A percentile compares a stretch with the other conserved stretches of the same genome.
phyloP scores from a whole-genome alignment of 2,888 invertebrate species.

The Thumatha senex region DNA sequence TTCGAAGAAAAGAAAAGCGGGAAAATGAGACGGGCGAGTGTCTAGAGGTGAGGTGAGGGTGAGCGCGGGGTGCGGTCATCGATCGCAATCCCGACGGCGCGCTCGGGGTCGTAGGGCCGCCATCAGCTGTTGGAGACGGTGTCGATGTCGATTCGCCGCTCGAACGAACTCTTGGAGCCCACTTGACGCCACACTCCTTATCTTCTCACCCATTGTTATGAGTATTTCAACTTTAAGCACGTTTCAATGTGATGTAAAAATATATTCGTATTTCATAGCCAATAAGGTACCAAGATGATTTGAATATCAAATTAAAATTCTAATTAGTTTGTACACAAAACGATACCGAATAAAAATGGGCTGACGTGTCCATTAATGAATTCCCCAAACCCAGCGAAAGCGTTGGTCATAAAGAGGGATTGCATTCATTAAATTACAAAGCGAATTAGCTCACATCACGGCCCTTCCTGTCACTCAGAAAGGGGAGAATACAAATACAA shows the following conservation, averaged over 20 bases:
- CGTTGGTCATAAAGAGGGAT: slow-evolving; percentile 59
- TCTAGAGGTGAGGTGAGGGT: slow-evolving; percentile 60
- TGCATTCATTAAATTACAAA: slow-evolving; percentile 59
- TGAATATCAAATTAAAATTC: background rate
- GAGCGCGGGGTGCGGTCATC: slow-evolving; percentile 71
- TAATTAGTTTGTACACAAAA: slow-evolving; percentile 22
- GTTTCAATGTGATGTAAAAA: slow-evolving; percentile 13
- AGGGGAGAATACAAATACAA: slow-evolving; percentile 26
- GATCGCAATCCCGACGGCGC: slow-evolving; percentile 64
- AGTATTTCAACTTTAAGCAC: slow-evolving; percentile 21
- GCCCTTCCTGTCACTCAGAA: slow-evolving; percentile 37
- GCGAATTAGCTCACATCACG: slow-evolving; percentile 42
- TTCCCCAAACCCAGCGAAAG: slow-evolving; percentile 55
- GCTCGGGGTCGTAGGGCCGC: slow-evolving; percentile 57
- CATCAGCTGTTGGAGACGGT: slow-evolving; percentile 72
- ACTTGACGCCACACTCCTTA: slow-evolving; percentile 31
- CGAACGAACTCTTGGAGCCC: slow-evolving; percentile 31
- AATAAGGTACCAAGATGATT: background rate
- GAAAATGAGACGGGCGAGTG: slow-evolving; percentile 67
- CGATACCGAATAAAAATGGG: slow-evolving; percentile 30
- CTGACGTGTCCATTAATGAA: slow-evolving; percentile 43
- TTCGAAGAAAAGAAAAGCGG: slow-evolving; percentile 72
- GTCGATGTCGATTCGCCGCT: slow-evolving; percentile 48
- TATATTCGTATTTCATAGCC: background rate
- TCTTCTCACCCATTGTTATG: slow-evolving; percentile 25